Conservation (phyloP, 2,113 vertebrate species). For the Candoia aspera region DNA sequence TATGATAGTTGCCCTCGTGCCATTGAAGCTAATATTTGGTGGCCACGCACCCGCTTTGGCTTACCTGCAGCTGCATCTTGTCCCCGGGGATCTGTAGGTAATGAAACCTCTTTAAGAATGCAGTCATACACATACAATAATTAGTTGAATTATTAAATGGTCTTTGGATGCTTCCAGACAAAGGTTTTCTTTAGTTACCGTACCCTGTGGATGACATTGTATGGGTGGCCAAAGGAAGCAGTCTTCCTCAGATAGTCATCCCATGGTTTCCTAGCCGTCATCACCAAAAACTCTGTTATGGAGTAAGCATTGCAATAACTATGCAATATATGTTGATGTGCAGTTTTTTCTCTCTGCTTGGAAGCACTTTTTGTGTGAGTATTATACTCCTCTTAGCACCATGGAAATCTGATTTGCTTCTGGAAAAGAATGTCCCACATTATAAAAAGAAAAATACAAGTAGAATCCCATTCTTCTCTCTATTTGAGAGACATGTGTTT, state of each 20-base stretch:
- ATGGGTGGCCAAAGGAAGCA: not conserved
- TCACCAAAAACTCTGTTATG: not conserved
- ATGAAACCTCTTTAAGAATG: not conserved
- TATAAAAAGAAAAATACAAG: not conserved
- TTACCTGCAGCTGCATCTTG: conserved; percentile 90
- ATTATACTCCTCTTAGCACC: not conserved
- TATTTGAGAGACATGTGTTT: not conserved
- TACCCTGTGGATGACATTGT: not conserved
- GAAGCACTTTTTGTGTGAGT: not conserved
- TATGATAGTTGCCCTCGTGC: conserved; percentile 96
- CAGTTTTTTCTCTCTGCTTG: not conserved
- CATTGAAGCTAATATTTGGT: conserved; percentile 91
- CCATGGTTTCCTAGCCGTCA: not conserved
- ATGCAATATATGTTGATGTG: not conserved
- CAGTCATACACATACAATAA: not conserved
- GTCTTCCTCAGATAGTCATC: not conserved
- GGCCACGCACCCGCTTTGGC: conserved; percentile 94
- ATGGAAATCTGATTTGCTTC: not conserved
- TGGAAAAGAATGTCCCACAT: not conserved
- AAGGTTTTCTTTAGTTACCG: not conserved
- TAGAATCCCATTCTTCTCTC: not conserved
- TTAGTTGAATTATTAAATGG: not conserved
- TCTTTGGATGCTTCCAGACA: not conserved
- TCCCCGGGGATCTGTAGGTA: conserved; percentile 90
- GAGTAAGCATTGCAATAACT: not conserved